Conservation (phyloP, 2,113 vertebrate species). For the Labeo catla region DNA sequence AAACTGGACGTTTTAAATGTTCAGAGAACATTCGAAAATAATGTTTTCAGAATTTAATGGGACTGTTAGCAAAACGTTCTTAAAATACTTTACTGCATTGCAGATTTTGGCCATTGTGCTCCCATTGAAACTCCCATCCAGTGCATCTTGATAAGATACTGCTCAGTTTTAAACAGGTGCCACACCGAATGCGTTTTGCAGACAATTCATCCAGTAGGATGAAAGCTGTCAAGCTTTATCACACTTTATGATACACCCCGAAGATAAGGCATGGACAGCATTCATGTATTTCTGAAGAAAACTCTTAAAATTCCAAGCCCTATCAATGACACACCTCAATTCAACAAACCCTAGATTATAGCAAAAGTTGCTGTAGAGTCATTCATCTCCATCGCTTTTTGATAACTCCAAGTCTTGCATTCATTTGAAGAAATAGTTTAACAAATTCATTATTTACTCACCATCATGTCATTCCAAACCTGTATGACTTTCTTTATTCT, state of each 20-base stretch:
- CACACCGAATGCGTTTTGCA: neutral
- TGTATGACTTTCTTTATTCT: neutral
- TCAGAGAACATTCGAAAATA: neutral
- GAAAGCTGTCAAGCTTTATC: slow-evolving; percentile 27
- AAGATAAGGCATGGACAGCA: slow-evolving; percentile 41
- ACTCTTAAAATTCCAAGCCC: slow-evolving; percentile 8
- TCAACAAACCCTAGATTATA: neutral
- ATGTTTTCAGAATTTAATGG: neutral
- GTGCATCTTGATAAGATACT: neutral
- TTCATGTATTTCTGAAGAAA: slow-evolving; percentile 19
- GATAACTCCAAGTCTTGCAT: neutral
- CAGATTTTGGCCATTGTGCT: neutral
- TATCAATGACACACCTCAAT: neutral
- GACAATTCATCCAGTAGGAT: slow-evolving; percentile 20
- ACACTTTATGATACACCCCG: slow-evolving; percentile 11
- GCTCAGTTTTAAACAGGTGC: neutral
- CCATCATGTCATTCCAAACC: neutral
- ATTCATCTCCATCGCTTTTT: neutral
- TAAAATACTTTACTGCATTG: neutral
- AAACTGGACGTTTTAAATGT: neutral
- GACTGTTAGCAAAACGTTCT: neutral
- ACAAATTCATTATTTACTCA: neutral
- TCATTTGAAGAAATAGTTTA: slow-evolving; percentile 14
- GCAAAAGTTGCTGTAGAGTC: neutral
- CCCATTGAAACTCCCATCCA: neutral